Conservation (phyloP, 1,140 invertebrate species). For the Bombus polaris region DNA sequence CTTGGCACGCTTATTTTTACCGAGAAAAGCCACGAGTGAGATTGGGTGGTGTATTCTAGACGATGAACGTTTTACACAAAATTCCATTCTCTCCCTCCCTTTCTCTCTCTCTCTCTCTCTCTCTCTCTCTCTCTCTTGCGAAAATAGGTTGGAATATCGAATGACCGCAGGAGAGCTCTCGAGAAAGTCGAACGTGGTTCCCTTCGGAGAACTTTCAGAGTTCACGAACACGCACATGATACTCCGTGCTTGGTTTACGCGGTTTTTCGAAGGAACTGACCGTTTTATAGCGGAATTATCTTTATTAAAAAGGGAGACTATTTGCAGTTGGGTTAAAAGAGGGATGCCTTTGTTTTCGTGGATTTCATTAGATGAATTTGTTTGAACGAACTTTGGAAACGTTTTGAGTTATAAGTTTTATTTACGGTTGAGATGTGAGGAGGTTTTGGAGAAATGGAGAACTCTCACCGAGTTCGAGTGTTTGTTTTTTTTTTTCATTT, state of each 20-base stretch:
- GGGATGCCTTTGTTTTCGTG: background rate
- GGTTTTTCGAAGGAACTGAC: background rate
- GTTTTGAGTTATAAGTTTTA: too few species aligned
- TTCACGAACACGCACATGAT: background rate
- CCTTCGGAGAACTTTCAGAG: background rate
- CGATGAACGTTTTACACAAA: constrained; percentile 28
- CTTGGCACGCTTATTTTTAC: background rate
- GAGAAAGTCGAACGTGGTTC: constrained; percentile 23
- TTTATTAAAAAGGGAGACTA: background rate
- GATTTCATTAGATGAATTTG: background rate
- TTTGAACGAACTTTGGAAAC: background rate
- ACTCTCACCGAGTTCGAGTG: too few species aligned
- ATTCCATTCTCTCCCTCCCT: background rate
- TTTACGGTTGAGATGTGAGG: too few species aligned
- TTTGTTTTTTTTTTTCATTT: too few species aligned
- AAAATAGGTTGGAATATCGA: constrained; percentile 30
- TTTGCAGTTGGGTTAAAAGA: background rate
- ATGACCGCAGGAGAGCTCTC: constrained; percentile 8
- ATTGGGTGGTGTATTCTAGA: background rate
- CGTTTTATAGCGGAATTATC: background rate
- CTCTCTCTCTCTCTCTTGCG: background rate
- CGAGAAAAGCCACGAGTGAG: constrained; percentile 11
- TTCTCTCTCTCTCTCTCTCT: background rate
- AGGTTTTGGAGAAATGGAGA: too few species aligned
- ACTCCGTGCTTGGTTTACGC: background rate